Evolutionary conservation across 2,888 invertebrate genomes (phyloP).

Genomic region (Ellobium chinense): DNA sequence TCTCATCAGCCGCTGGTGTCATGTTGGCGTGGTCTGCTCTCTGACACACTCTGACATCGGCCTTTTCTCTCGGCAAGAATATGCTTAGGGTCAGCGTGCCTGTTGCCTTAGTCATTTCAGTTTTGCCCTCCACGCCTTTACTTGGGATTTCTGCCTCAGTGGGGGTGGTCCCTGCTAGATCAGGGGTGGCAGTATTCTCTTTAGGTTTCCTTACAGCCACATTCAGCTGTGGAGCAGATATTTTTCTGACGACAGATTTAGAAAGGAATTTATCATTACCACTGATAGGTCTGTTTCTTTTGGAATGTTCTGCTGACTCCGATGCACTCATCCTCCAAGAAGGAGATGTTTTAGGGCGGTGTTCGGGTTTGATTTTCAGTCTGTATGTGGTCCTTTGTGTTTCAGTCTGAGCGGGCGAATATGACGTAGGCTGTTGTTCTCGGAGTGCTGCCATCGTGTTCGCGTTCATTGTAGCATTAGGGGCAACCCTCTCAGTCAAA

Average conservation of each 20-base stretch:
- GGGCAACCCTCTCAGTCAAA: too few species aligned
- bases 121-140: not conserved
- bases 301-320: not conserved
- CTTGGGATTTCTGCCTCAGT: not conserved
- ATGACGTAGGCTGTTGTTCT: too few species aligned
- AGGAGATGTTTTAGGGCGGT: not conserved
- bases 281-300: not conserved
- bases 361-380: not conserved
- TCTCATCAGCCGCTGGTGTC: not conserved
- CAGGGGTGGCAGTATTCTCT: not conserved
- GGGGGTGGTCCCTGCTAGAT: too few species aligned
- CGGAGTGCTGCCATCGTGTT: too few species aligned
- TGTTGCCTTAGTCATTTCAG: not conserved
- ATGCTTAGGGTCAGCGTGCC: not conserved
- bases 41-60: not conserved
- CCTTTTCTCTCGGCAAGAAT: conserved; percentile 6
- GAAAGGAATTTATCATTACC: not conserved
- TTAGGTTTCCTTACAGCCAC: not conserved
- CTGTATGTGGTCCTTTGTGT: not conserved
- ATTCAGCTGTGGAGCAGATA: too few species aligned
- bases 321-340: not conserved
- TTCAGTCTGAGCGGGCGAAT: not conserved
- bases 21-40: not conserved
- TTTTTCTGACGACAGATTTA: not conserved
- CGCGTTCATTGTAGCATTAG: too few species aligned